A percentile compares a stretch with the other conserved stretches of the same genome.
Conservation (phyloP, 2,888 invertebrate genomes). For the Sacculina carcini region DNA sequence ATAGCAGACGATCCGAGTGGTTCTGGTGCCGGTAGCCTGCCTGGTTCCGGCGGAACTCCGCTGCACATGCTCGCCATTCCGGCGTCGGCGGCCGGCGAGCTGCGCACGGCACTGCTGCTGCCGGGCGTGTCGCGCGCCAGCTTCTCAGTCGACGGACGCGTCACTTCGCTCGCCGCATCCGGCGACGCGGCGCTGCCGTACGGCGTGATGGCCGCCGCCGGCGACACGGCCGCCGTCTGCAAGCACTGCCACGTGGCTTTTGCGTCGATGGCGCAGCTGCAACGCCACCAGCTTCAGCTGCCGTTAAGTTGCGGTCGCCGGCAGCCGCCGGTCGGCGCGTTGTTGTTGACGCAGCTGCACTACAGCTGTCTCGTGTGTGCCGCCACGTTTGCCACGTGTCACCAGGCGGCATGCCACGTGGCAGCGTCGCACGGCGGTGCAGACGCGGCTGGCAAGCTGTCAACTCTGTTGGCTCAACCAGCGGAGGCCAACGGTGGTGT, state of each 20-base stretch:
- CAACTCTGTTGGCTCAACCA: too few relatives aligned
- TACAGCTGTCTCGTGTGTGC: constrained; percentile 10
- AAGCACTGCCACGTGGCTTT: constrained; percentile 13
- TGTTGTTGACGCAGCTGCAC: constrained; percentile 12
- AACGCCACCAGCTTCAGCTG: constrained; percentile 12
- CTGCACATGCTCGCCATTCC: constrained; percentile 12
- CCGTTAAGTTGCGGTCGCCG: constrained; percentile 9
- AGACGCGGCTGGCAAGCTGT: neutral
- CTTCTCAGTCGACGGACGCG: constrained; percentile 12
- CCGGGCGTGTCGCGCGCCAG: constrained; percentile 10
- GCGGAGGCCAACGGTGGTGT: neutral
- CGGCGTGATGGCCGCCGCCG: constrained; percentile 5
- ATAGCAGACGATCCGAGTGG: too few relatives aligned
- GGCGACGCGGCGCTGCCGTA: constrained; percentile 6
- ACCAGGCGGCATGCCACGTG: constrained; percentile 10
- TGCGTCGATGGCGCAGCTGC: constrained; percentile 9
- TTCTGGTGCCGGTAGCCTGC: neutral
- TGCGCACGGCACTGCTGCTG: constrained; percentile 9
- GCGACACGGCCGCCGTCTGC: constrained; percentile 13
- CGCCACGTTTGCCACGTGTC: constrained; percentile 8
- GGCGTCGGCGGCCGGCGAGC: constrained; percentile 10
- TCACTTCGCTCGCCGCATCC: constrained; percentile 8
- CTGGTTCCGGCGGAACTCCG: constrained; percentile 9
- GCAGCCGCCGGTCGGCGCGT: constrained; percentile 9
- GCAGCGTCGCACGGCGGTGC: neutral